Conservation (phyloP, 2,888 invertebrate genomes). For the Drosophila mulleri region DNA sequence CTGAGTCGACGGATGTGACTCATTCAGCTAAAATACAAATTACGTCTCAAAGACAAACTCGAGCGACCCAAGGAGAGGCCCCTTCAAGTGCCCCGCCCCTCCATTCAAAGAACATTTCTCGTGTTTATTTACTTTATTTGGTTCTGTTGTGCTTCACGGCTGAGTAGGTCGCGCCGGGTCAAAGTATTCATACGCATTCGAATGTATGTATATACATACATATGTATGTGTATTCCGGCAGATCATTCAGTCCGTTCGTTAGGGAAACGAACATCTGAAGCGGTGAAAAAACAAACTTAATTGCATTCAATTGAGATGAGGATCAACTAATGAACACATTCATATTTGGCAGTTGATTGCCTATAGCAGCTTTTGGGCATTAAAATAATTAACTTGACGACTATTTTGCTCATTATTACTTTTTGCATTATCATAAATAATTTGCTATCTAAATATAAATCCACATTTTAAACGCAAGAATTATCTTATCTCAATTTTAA, state of each 20-base stretch:
- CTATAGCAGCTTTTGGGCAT: not conserved
- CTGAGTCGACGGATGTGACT: constrained; percentile 60
- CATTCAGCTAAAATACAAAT: constrained; percentile 58
- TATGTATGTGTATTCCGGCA: constrained; percentile 30
- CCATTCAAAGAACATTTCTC: constrained; percentile 27
- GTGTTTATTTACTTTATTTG: constrained; percentile 44
- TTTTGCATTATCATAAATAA: not conserved
- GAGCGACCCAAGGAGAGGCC: constrained; percentile 8
- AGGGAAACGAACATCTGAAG: not conserved
- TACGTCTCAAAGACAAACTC: constrained; percentile 31
- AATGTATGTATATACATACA: no score
- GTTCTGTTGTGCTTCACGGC: constrained; percentile 56
- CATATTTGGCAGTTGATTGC: not conserved
- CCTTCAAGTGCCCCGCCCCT: not conserved
- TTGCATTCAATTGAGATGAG: constrained; percentile 14
- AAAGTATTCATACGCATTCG: constrained; percentile 24
- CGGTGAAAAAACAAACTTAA: constrained; percentile 18
- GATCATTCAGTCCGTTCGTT: constrained; percentile 48
- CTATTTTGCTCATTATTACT: not conserved
- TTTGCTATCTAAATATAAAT: not conserved
- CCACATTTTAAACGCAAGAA: not conserved
- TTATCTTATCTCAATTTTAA: not conserved
- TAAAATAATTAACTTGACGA: not conserved
- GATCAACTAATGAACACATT: constrained; percentile 18
- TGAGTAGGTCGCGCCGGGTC: constrained; percentile 62